Percentiles rank a stretch among this genome's conserved stretches.
phyloP scores from a whole-genome alignment of 1,140 invertebrate genomes.

The Drosophila guanche region DNA sequence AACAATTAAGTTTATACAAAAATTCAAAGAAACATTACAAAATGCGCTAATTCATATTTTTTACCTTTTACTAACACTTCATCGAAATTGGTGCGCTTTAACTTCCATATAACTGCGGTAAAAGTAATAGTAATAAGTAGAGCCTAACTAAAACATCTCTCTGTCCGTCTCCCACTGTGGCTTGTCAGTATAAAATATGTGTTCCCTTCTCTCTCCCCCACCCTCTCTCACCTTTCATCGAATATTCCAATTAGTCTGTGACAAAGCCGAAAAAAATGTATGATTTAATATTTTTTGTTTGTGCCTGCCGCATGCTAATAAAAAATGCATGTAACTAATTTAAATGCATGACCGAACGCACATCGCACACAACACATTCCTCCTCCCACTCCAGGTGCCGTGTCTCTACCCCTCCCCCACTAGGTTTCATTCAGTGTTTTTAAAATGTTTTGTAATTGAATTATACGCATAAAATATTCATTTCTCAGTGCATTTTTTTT shows the following conservation, averaged over 20 bases:
- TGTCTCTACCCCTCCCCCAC: no score
- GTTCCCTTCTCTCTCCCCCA: no score
- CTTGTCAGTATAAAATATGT: no score
- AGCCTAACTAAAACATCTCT: no score
- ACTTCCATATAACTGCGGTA: no score
- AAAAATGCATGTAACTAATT: constrained; percentile 71
- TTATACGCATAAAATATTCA: constrained; percentile 72
- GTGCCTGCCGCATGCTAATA: constrained; percentile 39
- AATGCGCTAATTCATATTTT: no score
- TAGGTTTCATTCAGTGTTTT: neutral
- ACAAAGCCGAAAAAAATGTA: neutral
- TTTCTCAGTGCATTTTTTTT: constrained; percentile 31
- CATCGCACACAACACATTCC: constrained; percentile 10
- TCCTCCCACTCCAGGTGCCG: neutral
- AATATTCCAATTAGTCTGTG: constrained; percentile 30
- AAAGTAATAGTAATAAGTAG: no score
- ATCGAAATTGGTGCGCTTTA: no score
- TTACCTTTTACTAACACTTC: no score
- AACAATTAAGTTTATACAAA: no score
- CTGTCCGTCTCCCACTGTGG: no score
- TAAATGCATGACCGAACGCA: constrained; percentile 62
- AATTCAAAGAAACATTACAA: no score
- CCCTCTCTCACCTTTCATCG: neutral
- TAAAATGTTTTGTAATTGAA: constrained; percentile 64
- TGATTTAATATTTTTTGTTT: constrained; percentile 12